Percentiles rank a stretch among this genome's conserved stretches.
Evolutionary conservation across 2,797 vertebrate species (phyloP).

Genomic region (Gouania willdenowi): DNA sequence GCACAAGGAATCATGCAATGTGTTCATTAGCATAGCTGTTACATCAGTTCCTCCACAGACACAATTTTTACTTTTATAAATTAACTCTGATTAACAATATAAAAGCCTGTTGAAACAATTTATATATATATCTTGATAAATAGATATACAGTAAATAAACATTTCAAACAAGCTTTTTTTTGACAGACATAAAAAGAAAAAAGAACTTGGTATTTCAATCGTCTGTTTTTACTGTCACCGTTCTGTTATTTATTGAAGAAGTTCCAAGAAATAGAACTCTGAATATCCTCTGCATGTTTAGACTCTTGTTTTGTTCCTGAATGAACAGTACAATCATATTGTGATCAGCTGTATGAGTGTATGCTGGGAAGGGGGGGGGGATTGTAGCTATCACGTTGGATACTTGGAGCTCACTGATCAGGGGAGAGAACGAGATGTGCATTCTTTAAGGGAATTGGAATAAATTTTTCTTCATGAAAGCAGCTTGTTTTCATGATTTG

Average conservation of each 20-base stretch:
- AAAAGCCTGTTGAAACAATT: too few relatives aligned
- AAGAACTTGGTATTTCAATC: too few relatives aligned
- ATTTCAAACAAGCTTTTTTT: background rate
- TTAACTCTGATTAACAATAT: too few relatives aligned
- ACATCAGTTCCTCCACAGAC: too few relatives aligned
- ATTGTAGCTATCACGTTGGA: constrained; percentile 2
- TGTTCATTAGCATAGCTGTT: too few relatives aligned
- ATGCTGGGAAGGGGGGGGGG: constrained; percentile 42
- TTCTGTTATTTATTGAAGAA: too few relatives aligned
- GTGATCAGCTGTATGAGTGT: constrained; percentile 44
- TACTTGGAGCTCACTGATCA: constrained; percentile 34
- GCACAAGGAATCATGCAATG: too few relatives aligned
- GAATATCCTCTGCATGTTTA: constrained; percentile 56
- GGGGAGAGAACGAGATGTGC: constrained; percentile 43
- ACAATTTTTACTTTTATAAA: background rate
- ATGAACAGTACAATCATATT: constrained; percentile 41
- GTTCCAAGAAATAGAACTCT: too few relatives aligned
- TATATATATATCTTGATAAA: too few relatives aligned
- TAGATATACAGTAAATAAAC: background rate
- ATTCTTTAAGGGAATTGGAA: constrained; percentile 64
- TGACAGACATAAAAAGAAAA: background rate
- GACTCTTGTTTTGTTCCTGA: constrained; percentile 47
- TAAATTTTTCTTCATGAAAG: constrained; percentile 71
- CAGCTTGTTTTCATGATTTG: constrained; percentile 12
- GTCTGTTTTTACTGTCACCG: too few relatives aligned